A percentile compares a stretch with the other conserved stretches of the same genome.
phyloP scores from a whole-genome alignment of 2,797 vertebrate genomes.

The Oreochromis mossambicus region DNA sequence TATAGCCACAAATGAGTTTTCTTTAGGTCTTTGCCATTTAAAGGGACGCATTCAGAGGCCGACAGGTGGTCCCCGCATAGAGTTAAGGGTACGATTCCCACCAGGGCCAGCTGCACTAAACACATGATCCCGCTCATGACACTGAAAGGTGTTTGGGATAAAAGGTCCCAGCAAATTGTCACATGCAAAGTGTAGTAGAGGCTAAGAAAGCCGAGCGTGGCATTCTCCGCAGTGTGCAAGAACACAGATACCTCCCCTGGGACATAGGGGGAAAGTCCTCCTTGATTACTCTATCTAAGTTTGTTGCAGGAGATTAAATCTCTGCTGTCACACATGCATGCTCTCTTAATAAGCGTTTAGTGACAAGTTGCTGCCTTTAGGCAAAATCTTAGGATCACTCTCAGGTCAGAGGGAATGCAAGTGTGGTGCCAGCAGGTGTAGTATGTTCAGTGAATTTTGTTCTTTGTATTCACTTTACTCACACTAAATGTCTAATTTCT shows the following conservation, averaged over 20 bases:
- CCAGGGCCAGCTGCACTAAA: slow-evolving; percentile 15
- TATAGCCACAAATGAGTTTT: not conserved
- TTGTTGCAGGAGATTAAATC: not conserved
- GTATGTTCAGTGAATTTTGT: not conserved
- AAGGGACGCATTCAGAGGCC: not conserved
- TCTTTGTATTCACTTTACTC: not conserved
- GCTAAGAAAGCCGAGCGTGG: slow-evolving; percentile 25
- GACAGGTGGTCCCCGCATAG: slow-evolving; percentile 21
- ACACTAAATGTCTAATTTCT: not conserved
- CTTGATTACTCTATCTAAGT: slow-evolving; percentile 3
- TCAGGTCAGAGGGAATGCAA: not conserved
- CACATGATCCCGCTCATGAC: slow-evolving; percentile 44
- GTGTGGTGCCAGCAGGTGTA: not conserved
- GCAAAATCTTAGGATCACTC: not conserved
- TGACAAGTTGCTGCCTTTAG: not conserved
- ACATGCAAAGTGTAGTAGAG: slow-evolving; percentile 41
- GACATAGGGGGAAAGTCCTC: not conserved
- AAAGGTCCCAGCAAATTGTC: slow-evolving; percentile 33
- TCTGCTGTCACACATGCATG: not conserved
- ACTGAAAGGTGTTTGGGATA: slow-evolving; percentile 38
- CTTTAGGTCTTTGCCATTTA: not conserved
- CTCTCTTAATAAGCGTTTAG: not conserved
- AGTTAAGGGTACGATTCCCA: slow-evolving; percentile 12
- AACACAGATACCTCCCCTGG: slow-evolving; percentile 45
- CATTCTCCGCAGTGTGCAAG: slow-evolving; percentile 24